A percentile compares a stretch with the other conserved stretches of the same genome.
Conservation (phyloP, 2,888 invertebrate species). For the Pemphredon lugubris region DNA sequence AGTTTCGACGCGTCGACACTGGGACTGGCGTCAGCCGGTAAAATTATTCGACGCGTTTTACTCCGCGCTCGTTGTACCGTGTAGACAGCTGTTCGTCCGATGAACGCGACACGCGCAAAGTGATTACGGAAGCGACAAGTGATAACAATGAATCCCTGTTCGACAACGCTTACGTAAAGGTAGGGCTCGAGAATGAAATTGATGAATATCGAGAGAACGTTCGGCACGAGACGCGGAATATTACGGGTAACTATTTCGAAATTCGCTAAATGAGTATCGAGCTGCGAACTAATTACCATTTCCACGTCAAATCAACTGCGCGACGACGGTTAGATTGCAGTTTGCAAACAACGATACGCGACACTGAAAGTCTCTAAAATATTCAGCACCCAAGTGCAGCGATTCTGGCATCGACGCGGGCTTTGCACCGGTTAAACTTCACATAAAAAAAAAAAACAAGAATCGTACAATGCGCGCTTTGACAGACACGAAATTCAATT, state of each 20-base stretch:
- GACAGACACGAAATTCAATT: conserved; percentile 53
- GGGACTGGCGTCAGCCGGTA: conserved; percentile 53
- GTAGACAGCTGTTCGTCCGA: conserved; percentile 58
- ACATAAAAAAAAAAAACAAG: too few species aligned
- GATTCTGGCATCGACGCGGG: conserved; percentile 19
- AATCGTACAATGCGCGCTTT: conserved; percentile 33
- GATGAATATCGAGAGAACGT: not conserved
- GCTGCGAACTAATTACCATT: too few species aligned
- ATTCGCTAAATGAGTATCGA: not conserved
- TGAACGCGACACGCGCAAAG: conserved; percentile 64
- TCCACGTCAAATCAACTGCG: too few species aligned
- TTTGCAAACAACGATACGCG: not conserved
- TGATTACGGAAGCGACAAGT: conserved; percentile 68
- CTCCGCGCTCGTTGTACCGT: conserved; percentile 53
- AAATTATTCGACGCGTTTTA: conserved; percentile 69
- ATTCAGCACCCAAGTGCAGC: conserved; percentile 15
- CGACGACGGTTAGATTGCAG: not conserved
- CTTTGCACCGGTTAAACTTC: conserved; percentile 25
- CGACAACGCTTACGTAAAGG: conserved; percentile 40
- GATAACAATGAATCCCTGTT: conserved; percentile 68
- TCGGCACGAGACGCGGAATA: not conserved
- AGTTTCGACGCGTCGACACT: conserved; percentile 19
- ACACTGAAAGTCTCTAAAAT: conserved; percentile 4
- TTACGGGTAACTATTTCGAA: not conserved
- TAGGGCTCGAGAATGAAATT: conserved; percentile 33